Conservation (phyloP, 2,888 invertebrate genomes). For the Nomada flava region DNA sequence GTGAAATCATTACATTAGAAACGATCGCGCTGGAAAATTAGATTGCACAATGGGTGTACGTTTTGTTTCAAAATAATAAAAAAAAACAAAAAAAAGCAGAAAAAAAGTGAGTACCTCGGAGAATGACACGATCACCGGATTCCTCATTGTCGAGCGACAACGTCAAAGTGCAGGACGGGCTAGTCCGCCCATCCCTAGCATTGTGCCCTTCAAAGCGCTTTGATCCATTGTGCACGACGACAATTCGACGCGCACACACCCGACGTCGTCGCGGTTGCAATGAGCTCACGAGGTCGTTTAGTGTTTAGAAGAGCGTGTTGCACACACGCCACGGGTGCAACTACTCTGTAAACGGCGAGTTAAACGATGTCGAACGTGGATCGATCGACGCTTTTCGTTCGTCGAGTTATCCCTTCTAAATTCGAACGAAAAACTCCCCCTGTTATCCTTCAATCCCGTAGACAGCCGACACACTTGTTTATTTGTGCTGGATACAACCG, state of each 20-base stretch:
- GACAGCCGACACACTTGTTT: background rate
- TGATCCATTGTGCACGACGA: constrained; percentile 61
- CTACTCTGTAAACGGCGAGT: constrained; percentile 23
- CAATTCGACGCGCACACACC: constrained; percentile 59
- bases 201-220: constrained; percentile 69
- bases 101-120: constrained; percentile 49
- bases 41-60: background rate
- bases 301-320: constrained; percentile 40
- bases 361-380: constrained; percentile 33
- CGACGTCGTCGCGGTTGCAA: constrained; percentile 39
- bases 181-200: constrained; percentile 78
- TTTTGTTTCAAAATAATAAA: background rate
- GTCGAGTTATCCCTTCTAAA: background rate
- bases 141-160: constrained; percentile 43
- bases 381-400: constrained; percentile 28
- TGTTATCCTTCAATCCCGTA: background rate
- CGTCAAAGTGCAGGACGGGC: constrained; percentile 63
- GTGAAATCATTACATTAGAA: too few relatives aligned
- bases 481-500: background rate
- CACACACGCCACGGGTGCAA: constrained; percentile 19
- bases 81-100: background rate
- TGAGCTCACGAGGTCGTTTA: constrained; percentile 59
- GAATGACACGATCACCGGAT: constrained; percentile 56
- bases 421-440: background rate
- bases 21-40: too few relatives aligned